Conservation (phyloP, 2,113 vertebrate species). For the Sturnira hondurensis region DNA sequence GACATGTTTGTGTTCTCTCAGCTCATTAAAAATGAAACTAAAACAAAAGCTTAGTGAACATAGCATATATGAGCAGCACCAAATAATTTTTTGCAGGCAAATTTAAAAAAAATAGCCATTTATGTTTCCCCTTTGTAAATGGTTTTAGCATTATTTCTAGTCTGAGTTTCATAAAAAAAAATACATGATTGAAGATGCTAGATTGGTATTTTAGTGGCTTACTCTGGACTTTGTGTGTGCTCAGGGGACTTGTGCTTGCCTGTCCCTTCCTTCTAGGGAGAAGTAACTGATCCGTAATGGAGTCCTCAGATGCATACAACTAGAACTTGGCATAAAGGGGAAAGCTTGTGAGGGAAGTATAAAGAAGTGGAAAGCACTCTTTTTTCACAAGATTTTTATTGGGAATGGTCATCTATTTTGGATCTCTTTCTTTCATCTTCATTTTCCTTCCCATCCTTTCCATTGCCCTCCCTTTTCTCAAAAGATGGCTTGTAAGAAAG, state of each 20-base stretch:
- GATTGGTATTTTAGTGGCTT: neutral
- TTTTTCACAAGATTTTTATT: neutral
- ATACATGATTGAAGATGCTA: neutral
- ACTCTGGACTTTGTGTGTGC: neutral
- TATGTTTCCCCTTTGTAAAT: neutral
- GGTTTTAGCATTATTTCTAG: neutral
- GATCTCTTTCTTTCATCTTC: neutral
- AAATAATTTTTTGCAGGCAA: neutral
- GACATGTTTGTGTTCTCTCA: neutral
- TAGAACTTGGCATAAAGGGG: neutral
- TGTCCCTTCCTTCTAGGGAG: neutral
- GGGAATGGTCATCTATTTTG: neutral
- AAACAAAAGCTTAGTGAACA: neutral
- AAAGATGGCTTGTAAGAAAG: neutral
- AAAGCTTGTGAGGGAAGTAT: neutral
- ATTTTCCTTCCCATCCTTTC: neutral
- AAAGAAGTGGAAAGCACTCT: neutral
- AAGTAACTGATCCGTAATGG: neutral
- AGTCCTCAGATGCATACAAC: neutral
- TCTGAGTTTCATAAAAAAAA: slow-evolving; percentile 15
- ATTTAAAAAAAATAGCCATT: neutral
- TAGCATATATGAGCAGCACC: neutral
- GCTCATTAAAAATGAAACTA: neutral
- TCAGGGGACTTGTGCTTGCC: neutral
- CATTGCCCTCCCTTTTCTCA: neutral